Percentiles rank a stretch among this genome's conserved stretches.
Conservation (phyloP, 1,140 invertebrate species). For the Drosophila kanapiae region DNA sequence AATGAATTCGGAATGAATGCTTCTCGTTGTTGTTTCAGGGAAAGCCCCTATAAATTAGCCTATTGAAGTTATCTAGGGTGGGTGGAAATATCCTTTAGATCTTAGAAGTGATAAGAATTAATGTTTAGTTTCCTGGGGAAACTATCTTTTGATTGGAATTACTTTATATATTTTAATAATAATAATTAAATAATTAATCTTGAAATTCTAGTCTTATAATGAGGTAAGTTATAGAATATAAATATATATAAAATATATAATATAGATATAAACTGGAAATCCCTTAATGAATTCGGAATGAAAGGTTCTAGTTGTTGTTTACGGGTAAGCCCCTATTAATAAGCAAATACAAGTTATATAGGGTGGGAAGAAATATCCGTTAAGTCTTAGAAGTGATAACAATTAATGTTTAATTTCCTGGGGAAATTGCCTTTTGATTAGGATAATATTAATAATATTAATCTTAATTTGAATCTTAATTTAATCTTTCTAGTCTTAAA, state of each 20-base stretch:
- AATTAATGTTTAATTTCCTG: not conserved
- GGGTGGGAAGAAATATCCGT: too few relatives aligned
- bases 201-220: too few relatives aligned
- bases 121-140: not conserved
- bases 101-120: not conserved
- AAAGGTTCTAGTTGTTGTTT: not conserved
- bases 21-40: not conserved
- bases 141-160: too few relatives aligned
- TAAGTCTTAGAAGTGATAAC: not conserved
- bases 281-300: constrained; percentile 37
- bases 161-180: too few relatives aligned
- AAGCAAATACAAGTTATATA: not conserved
- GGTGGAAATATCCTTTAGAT: too few relatives aligned
- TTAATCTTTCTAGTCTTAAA: not conserved
- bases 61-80: not conserved
- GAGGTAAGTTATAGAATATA: too few relatives aligned
- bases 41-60: not conserved
- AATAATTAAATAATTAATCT: too few relatives aligned
- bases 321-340: not conserved
- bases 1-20: constrained; percentile 39
- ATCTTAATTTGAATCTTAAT: not conserved
- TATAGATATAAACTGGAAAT: constrained; percentile 17
- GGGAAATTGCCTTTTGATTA: not conserved
- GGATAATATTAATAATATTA: not conserved
- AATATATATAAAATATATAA: too few relatives aligned